Evolutionary conservation across 2,888 invertebrate genomes (phyloP).

Genomic region (Gibbula magus): DNA sequence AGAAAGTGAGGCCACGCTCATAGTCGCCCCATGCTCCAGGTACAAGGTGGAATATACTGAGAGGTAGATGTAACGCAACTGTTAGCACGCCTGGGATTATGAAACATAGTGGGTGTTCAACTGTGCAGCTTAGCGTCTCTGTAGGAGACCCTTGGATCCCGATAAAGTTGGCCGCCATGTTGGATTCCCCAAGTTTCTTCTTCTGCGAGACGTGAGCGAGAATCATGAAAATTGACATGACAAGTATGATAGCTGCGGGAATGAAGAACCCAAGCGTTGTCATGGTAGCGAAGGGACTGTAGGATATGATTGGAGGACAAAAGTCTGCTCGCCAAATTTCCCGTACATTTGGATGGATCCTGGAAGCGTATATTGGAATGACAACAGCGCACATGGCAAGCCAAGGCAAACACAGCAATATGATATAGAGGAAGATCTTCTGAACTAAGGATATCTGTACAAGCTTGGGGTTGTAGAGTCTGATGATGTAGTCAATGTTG

Average conservation of each 20-base stretch:
- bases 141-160: not conserved
- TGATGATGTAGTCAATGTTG: constrained; percentile 3
- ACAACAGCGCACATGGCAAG: not conserved
- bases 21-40: not conserved
- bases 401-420: not conserved
- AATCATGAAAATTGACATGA: not conserved
- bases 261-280: not conserved
- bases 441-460: not conserved
- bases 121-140: not conserved
- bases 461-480: not conserved
- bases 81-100: not conserved
- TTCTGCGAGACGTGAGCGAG: not conserved
- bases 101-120: not conserved
- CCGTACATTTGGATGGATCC: not conserved
- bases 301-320: not conserved
- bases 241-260: not conserved
- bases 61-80: constrained; percentile 1
- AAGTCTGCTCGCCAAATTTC: not conserved
- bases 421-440: not conserved
- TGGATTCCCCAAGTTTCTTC: not conserved
- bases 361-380: not conserved
- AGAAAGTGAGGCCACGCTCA: not conserved
- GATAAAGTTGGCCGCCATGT: not conserved
- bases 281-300: constrained; percentile 5
- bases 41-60: not conserved